Evolutionary conservation across 2,113 vertebrate species (phyloP), one percentile per base, ranked within the genome.

Genomic region (Leptobrachium ailaonicum): DNA sequence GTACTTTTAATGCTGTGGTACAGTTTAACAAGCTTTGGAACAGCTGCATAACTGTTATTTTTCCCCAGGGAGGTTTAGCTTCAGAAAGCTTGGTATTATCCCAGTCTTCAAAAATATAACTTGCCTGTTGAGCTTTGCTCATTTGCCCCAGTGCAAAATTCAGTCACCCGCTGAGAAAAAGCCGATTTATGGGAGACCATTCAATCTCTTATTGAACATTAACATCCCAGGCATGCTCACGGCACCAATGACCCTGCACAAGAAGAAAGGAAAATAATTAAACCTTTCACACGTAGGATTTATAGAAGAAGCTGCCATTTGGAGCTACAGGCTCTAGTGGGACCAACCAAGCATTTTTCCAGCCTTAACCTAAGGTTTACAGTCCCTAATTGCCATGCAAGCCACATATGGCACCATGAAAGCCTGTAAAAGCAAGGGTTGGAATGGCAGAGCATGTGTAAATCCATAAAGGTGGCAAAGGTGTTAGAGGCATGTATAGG

Each of bases 231-330:
- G 62, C 77, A 73, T 80, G 71, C 53, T 73, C n/a, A 73, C 56
- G 64, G 71, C 71, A 80, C 78, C 50, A 80, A 4, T 20, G 41
- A n/a, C 20, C n/a, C 40, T 74, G 47, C 64, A 54, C 14, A 45
- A 80, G 66, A 67, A 80, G 63, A 60, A 68, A 74, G 63, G 63
- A 14, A 73, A 53, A 58, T 67, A 80, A 80, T 72, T n/a, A 73
- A 80, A 74, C 53, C 60, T 73, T 80, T 80, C 78, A 74, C 78
- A 80, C 78, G 20, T 80, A 67, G 78, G 50, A 67, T 80, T 80
- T 80, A 80, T 80, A 66, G 41, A 60, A 58, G 40, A 54, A 80
- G 63, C 6, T 41, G 63, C 20, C 71, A 56, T 60, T 72, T 66
- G 40, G 41, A 63, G 70, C 47, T 13, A 13, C n/a, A 14, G 66